phyloP scores from a whole-genome alignment of 2,113 vertebrate species.

The Martes martes region DNA sequence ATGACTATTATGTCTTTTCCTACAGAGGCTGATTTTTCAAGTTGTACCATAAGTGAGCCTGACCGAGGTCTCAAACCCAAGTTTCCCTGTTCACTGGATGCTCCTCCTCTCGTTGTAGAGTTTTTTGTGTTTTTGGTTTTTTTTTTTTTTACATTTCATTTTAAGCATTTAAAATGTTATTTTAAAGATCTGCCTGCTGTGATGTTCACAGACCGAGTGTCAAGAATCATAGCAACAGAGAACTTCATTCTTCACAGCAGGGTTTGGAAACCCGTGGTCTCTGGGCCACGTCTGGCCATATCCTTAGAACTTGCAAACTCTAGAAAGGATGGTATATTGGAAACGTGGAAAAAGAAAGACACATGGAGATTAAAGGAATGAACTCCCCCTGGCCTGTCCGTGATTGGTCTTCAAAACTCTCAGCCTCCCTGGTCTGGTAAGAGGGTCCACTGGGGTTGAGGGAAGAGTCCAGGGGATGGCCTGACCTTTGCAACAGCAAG shows the following conservation, averaged over 20 bases:
- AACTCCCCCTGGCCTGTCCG: background rate
- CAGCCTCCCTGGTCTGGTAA: background rate
- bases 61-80: background rate
- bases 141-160: no score
- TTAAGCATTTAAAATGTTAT: background rate
- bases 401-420: accelerated
- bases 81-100: background rate
- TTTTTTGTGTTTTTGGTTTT: no score
- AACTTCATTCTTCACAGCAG: no score
- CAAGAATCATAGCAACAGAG: background rate
- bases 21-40: no score
- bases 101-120: accelerated
- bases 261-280: accelerated
- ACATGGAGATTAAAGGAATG: no score
- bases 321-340: no score
- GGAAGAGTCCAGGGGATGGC: accelerated
- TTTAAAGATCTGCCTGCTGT: background rate
- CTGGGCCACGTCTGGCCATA: no score
- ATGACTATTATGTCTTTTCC: accelerated
- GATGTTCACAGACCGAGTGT: accelerated
- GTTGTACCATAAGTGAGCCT: accelerated
- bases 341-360: background rate
- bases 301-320: accelerated
- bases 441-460: no score
- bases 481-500: background rate